Conservation (phyloP, 2,797 vertebrate genomes). For the Salarias fasciatus region DNA sequence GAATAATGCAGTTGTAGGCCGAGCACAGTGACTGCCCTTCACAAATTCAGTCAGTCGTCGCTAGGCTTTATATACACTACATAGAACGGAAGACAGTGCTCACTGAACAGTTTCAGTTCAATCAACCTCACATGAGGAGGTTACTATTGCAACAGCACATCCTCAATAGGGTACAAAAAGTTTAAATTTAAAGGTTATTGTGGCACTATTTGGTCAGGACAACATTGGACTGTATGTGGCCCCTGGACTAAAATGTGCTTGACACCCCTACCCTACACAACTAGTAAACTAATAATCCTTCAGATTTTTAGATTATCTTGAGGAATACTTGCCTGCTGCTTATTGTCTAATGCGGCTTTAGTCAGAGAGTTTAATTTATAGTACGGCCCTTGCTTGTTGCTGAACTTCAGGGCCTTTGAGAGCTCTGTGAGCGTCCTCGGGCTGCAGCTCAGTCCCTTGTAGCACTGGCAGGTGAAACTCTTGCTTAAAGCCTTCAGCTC, state of each 20-base stretch:
- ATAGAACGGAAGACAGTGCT: too few species aligned
- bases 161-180: too few species aligned
- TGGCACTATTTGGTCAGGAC: too few species aligned
- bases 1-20: neutral
- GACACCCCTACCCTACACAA: too few species aligned
- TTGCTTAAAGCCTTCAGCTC: constrained; percentile 77
- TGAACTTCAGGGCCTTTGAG: constrained; percentile 45
- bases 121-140: too few species aligned
- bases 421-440: constrained; percentile 50
- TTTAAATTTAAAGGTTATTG: too few species aligned
- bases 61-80: neutral
- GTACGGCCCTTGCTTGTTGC: constrained; percentile 34
- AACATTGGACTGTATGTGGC: too few species aligned
- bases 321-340: constrained; percentile 22
- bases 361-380: constrained; percentile 35
- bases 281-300: too few species aligned
- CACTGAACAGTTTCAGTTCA: too few species aligned
- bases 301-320: constrained; percentile 29
- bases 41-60: constrained; percentile 3
- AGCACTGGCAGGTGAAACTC: constrained; percentile 85
- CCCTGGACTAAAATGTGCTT: too few species aligned
- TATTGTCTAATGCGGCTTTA: constrained; percentile 36
- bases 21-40: neutral
- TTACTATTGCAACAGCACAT: too few species aligned
- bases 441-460: constrained; percentile 72